These are phyloP conservation scores for Ancistrus triradiatus DNA, from an alignment of 2,113 vertebrate species.

Conservation along the genomic window DNA sequence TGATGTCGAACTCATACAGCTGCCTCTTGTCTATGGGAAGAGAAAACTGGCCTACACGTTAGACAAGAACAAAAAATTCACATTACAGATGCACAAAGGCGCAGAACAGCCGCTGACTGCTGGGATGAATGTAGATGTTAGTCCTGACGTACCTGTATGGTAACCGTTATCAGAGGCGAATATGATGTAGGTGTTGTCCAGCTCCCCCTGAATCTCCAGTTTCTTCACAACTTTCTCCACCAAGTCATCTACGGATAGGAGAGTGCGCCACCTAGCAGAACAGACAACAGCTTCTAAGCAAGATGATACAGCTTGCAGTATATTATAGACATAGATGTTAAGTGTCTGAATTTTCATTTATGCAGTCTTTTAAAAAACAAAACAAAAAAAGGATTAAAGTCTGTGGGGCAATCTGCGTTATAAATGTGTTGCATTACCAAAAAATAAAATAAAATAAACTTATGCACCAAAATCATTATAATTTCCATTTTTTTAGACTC, in stretches of 20 bases:
- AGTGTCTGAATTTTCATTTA: too few relatives aligned
- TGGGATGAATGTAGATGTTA: background rate
- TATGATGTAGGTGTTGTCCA: constrained; percentile 88
- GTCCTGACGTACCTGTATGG: constrained; percentile 78
- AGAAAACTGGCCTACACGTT: constrained; percentile 93
- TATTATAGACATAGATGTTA: too few relatives aligned
- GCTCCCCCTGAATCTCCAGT: constrained; percentile 76
- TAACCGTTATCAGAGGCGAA: constrained; percentile 97
- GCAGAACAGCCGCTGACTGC: background rate
- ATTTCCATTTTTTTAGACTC: too few relatives aligned
- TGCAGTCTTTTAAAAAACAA: too few relatives aligned
- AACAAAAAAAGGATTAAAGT: too few relatives aligned
- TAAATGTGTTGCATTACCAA: too few relatives aligned
- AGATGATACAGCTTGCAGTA: too few relatives aligned
- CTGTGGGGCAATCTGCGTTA: too few relatives aligned
- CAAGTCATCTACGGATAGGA: constrained; percentile 94
- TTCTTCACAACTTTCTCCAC: constrained; percentile 87
- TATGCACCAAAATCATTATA: too few relatives aligned
- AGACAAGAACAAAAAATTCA: background rate
- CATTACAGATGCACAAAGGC: constrained; percentile 49
- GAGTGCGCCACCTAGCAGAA: constrained; percentile 83
- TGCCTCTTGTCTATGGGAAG: constrained; percentile 94
- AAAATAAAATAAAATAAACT: too few relatives aligned
- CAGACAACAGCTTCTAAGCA: background rate
- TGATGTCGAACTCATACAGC: constrained; percentile 97